phyloP scores from a whole-genome alignment of 2,888 invertebrate genomes.

The Lutraria lutraria region DNA sequence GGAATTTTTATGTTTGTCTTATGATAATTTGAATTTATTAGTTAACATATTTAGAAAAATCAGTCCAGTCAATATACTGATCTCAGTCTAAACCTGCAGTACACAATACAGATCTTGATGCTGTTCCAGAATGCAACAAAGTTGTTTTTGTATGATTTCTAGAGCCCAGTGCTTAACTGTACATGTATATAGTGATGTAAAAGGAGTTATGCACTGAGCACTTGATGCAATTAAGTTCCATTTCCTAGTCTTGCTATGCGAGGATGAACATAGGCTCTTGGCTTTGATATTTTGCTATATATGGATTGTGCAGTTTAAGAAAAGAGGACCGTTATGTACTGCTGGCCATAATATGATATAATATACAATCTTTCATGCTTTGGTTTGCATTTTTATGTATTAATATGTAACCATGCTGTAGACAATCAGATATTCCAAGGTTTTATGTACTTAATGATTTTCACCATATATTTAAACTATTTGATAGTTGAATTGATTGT shows the following conservation, averaged over 20 bases:
- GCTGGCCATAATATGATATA: background rate
- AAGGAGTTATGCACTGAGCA: conserved; percentile 6
- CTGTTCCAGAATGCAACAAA: conserved; percentile 14
- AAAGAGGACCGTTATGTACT: background rate
- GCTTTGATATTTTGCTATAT: conserved; percentile 4
- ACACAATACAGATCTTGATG: background rate
- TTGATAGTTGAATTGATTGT: background rate
- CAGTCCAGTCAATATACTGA: background rate
- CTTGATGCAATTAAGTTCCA: background rate
- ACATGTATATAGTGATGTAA: conserved; percentile 14
- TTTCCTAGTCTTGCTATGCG: background rate
- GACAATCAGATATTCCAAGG: conserved; percentile 7
- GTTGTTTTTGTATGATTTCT: background rate
- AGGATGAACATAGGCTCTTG: background rate
- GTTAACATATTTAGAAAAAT: background rate
- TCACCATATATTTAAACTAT: background rate
- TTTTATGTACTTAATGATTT: background rate
- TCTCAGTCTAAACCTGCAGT: conserved; percentile 20
- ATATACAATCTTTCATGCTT: conserved; percentile 16
- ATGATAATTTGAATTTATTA: background rate
- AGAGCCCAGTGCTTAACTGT: conserved; percentile 12
- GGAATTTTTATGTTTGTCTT: background rate
- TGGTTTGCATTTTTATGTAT: background rate
- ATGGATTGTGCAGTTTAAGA: no score
- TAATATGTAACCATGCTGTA: conserved; percentile 12